These are phyloP conservation scores for Rhagium mordax DNA, from an alignment of 2,888 invertebrate species.

Conservation along the genomic window DNA sequence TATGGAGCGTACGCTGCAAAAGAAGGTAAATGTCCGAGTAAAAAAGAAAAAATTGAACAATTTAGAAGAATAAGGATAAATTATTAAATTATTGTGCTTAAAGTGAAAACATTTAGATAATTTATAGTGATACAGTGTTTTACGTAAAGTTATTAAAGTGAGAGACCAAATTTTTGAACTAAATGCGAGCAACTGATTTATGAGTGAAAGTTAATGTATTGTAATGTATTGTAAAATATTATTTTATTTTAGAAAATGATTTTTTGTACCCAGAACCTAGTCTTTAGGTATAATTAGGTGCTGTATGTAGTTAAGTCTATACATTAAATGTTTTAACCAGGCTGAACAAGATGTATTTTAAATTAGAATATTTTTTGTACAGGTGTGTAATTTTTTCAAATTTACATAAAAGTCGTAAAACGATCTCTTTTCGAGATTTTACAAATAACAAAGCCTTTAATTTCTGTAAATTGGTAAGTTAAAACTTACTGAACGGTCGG, in stretches of 20 bases:
- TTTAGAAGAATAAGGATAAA: conserved; percentile 42
- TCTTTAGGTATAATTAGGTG: conserved; percentile 54
- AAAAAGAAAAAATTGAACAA: conserved; percentile 64
- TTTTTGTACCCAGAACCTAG: conserved; percentile 54
- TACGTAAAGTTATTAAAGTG: conserved; percentile 8
- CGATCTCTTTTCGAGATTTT: too few relatives aligned
- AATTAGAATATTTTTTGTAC: background rate
- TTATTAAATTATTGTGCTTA: conserved; percentile 32
- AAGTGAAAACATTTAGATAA: conserved; percentile 27
- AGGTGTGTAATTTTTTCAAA: background rate
- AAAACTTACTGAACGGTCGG: too few relatives aligned
- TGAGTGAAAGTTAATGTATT: conserved; percentile 1
- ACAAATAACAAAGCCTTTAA: too few relatives aligned
- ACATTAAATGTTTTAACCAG: background rate
- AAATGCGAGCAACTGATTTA: background rate
- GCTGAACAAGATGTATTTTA: background rate
- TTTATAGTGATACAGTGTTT: conserved; percentile 42
- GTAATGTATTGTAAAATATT: conserved; percentile 31
- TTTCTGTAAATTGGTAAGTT: too few relatives aligned
- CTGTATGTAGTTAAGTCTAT: conserved; percentile 40
- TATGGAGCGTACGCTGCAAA: conserved; percentile 79
- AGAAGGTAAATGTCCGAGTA: conserved; percentile 74
- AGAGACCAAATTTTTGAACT: conserved; percentile 5
- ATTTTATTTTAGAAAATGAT: conserved; percentile 43
- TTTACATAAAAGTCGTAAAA: too few relatives aligned